Base-by-base conservation (phyloP, 92 coral and sea anemone species). In the Epizoanthus stellaris region DNA sequence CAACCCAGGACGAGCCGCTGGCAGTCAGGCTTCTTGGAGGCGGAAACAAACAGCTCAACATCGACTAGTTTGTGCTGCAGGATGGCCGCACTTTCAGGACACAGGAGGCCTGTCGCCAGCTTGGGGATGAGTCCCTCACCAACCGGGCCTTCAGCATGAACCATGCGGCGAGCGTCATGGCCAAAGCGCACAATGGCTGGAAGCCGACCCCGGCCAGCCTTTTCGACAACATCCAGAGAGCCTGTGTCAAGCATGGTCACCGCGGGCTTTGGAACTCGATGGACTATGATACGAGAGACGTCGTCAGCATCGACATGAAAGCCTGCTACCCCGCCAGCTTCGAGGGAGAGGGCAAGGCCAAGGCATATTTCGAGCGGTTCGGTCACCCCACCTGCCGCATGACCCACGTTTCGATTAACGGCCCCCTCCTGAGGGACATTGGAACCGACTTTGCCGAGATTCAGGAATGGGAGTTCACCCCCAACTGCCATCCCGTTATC, bases 281-380 rank as follows among this genome's bases (percentile, higher is more conserved):
- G 17, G 1, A 39, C 20, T 71, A 71, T 16, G 3, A 10, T 1
- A 23, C 20, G 19, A 17, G 9, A 4, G 17, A 49, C 1, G 76
- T 71, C 0, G 9, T 71, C 9, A 40, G 76, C 57, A 71, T 40
- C 4, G 76, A 71, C 54, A 71, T 71, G 76, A 39, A 71, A 9
- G 23, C 57, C 20, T 71, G 76, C 54, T 71, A 71, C 34, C 76
- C 90, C 0, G 69, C 70, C 0, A 13, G 19, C n/a, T 87, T 81
- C 59, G 11, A 87, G 38, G 76, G 83, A 0, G 8, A 56, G 6
- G 90, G 86, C 0, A 76, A 87, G 10, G 84, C 81, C 42, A 66
- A 59, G 42, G 75, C 73, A 1, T 75, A 40, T 16, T 75, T 53
- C 67, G 72, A 75, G 17, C 25, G 67, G 2, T 75, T 75, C 40